Evolutionary conservation across 2,888 invertebrate genomes (phyloP).

Genomic region (Pristionchus exspectatus): DNA sequence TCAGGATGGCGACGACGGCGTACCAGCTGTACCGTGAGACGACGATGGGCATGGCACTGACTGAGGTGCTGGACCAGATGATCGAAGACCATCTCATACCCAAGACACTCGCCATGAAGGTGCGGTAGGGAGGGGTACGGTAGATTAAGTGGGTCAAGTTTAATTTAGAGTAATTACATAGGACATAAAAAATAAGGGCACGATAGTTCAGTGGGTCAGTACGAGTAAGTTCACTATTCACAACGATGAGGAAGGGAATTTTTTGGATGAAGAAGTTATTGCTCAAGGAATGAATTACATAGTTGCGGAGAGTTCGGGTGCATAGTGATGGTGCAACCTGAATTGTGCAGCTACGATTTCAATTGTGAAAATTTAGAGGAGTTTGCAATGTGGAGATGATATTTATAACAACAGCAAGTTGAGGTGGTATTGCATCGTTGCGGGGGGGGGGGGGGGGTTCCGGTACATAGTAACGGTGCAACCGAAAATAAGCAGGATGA

Average conservation of each 20-base stretch:
- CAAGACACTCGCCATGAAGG: constrained; percentile 42
- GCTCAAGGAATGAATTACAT: no score
- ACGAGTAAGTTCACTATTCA: no score
- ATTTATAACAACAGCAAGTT: no score
- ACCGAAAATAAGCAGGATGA: neutral
- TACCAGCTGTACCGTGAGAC: constrained; percentile 98
- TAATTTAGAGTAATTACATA: no score
- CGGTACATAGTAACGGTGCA: neutral
- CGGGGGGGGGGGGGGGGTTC: neutral
- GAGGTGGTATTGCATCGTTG: neutral
- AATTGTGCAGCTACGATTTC: neutral
- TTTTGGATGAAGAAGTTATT: no score
- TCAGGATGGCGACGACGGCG: constrained; percentile 79
- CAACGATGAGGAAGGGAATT: no score
- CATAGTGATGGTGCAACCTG: neutral
- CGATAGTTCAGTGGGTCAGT: no score
- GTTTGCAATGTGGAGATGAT: neutral
- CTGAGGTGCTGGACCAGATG: constrained; percentile 96
- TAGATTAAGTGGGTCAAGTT: neutral
- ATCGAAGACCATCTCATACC: constrained; percentile 78
- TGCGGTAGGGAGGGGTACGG: neutral
- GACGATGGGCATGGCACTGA: constrained; percentile 95
- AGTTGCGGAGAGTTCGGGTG: neutral
- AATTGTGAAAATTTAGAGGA: neutral
- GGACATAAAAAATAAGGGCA: no score